A percentile compares a stretch with the other conserved stretches of the same genome.
These are phyloP conservation scores for Antennarius striatus DNA, from an alignment of 2,113 vertebrate genomes.

Conservation along the genomic window DNA sequence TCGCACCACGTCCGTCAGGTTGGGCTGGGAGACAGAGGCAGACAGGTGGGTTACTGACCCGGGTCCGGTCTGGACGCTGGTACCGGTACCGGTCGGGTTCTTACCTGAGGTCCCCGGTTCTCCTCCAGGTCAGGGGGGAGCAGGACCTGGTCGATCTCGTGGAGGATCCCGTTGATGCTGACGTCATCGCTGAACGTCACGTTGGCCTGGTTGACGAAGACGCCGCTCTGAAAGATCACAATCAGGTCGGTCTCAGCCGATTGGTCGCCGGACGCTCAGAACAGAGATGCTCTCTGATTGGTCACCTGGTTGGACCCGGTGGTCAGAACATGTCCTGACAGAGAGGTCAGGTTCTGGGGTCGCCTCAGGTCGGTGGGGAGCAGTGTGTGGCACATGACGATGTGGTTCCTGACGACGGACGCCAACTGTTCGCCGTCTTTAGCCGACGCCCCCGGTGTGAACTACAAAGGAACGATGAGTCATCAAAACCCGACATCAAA, in stretches of 20 bases:
- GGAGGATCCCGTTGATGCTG: constrained; percentile 87
- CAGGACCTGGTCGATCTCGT: constrained; percentile 85
- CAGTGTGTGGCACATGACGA: constrained; percentile 85
- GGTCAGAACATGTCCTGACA: constrained; percentile 82
- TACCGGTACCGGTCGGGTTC: constrained; percentile 55
- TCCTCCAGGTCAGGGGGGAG: constrained; percentile 70
- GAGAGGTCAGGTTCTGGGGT: constrained; percentile 80
- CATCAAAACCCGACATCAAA: not conserved
- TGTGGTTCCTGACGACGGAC: constrained; percentile 83
- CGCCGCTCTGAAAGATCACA: constrained; percentile 66
- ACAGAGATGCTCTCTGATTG: not conserved
- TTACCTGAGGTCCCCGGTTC: not conserved
- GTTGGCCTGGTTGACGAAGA: constrained; percentile 82
- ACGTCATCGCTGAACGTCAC: constrained; percentile 80
- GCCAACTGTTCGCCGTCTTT: constrained; percentile 26
- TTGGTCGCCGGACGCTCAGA: not conserved
- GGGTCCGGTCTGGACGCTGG: not conserved
- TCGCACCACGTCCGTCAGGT: constrained; percentile 82
- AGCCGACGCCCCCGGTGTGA: not conserved
- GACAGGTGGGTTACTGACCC: not conserved
- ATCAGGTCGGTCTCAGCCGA: too few species aligned
- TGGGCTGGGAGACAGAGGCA: constrained; percentile 63
- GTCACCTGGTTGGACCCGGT: constrained; percentile 82
- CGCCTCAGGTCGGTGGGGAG: constrained; percentile 77
- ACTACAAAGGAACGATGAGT: not conserved